Evolutionary conservation across 2,797 vertebrate species (phyloP).

Genomic region (Aphelocoma californica): DNA sequence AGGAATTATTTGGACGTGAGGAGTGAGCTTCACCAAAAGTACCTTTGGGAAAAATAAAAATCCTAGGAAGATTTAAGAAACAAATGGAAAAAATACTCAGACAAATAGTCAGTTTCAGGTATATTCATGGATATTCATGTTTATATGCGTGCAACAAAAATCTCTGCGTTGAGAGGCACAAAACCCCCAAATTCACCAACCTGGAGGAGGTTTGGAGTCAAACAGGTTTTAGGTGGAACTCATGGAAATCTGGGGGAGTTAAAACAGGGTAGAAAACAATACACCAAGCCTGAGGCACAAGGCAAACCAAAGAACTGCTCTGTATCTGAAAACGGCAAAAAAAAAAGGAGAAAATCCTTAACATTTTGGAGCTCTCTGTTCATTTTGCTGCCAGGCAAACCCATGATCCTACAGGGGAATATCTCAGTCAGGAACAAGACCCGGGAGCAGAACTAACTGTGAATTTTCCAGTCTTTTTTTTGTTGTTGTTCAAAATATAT

Average conservation of each 20-base stretch:
- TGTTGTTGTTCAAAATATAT: background rate
- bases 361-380: background rate
- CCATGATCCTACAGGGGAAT: rapidly evolving
- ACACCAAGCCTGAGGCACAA: background rate
- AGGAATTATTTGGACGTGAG: background rate
- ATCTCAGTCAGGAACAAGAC: background rate
- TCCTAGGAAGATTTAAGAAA: background rate
- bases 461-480: background rate
- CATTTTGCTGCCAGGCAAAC: background rate
- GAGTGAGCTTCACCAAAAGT: background rate
- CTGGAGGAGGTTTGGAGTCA: background rate
- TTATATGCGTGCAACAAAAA: rapidly evolving
- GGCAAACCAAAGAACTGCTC: background rate
- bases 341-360: background rate
- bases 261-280: background rate
- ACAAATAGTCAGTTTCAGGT: background rate
- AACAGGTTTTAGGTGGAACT: background rate
- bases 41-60: background rate
- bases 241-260: background rate
- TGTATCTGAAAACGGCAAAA: background rate
- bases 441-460: background rate
- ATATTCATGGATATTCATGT: background rate
- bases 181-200: background rate
- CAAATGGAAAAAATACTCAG: background rate
- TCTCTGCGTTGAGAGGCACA: background rate